Conservation (phyloP, 2,888 invertebrate genomes). For the Empis stercorea region DNA sequence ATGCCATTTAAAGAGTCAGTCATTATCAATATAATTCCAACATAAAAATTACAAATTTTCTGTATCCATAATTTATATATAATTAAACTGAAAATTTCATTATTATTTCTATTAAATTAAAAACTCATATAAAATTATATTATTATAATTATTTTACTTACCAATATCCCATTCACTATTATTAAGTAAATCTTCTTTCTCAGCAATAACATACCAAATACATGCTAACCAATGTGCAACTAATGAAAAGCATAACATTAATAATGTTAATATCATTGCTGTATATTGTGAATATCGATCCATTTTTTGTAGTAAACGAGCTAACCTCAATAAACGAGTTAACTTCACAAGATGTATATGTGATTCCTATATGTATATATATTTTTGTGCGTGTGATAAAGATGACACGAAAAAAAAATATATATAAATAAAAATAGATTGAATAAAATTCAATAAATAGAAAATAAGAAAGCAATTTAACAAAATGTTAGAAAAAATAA, state of each 20-base stretch:
- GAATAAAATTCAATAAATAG: conserved; percentile 1
- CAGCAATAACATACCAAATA: conserved; percentile 93
- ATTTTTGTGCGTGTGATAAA: too few species aligned
- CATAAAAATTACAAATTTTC: too few species aligned
- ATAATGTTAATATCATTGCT: conserved; percentile 80
- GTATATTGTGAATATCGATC: conserved; percentile 95
- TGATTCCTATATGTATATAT: conserved; percentile 43
- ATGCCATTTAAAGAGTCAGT: too few species aligned
- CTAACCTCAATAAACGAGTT: conserved; percentile 76
- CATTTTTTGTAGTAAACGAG: conserved; percentile 86
- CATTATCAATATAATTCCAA: too few species aligned
- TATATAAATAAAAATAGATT: too few species aligned
- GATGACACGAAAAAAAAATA: too few species aligned
- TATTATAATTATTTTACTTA: conserved; percentile 37
- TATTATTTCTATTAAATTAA: too few species aligned
- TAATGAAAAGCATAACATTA: conserved; percentile 88
- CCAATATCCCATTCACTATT: conserved; percentile 68
- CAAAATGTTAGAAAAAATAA: not conserved
- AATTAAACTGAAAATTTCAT: too few species aligned
- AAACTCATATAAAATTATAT: too few species aligned
- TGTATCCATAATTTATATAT: too few species aligned
- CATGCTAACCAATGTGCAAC: conserved; percentile 96
- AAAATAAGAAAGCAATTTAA: not conserved
- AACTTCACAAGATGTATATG: conserved; percentile 88
- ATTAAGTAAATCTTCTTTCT: conserved; percentile 61